Conservation (phyloP, 2,888 invertebrate species). For the Ceriagrion tenellum region DNA sequence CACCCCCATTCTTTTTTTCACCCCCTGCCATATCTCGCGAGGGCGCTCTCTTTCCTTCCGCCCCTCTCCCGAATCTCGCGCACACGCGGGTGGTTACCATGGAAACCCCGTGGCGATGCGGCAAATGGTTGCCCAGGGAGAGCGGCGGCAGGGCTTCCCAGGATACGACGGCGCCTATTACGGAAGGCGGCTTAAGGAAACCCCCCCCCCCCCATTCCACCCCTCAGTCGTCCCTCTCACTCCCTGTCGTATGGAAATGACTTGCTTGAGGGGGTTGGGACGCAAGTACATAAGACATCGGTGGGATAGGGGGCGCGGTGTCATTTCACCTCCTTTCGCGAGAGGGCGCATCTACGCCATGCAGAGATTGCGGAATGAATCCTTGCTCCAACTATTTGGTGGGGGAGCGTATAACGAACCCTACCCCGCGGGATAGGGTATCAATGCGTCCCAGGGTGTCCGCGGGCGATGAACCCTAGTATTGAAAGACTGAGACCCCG, state of each 20-base stretch:
- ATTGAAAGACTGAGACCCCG: too few species aligned
- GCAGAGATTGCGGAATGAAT: not conserved
- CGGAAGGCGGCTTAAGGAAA: not conserved
- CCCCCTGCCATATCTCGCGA: not conserved
- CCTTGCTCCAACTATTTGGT: not conserved
- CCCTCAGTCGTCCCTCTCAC: too few species aligned
- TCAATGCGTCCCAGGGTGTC: too few species aligned
- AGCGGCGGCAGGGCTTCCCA: not conserved
- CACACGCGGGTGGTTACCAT: not conserved
- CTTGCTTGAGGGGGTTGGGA: not conserved
- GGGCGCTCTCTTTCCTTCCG: not conserved
- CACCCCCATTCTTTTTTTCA: not conserved
- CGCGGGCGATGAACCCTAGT: too few species aligned
- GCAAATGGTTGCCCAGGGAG: constrained; percentile 31
- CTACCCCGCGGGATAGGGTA: too few species aligned
- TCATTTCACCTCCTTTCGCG: not conserved
- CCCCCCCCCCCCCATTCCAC: not conserved
- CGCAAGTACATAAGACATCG: not conserved
- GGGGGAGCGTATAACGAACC: too few species aligned
- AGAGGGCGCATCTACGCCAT: not conserved
- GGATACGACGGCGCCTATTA: not conserved
- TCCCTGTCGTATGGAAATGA: not conserved
- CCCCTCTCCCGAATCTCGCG: not conserved
- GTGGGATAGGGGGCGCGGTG: too few species aligned
- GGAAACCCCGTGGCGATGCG: constrained; percentile 26